Evolutionary conservation across 1,140 invertebrate species (phyloP).

Genomic region (Coenobita brevimanus): DNA sequence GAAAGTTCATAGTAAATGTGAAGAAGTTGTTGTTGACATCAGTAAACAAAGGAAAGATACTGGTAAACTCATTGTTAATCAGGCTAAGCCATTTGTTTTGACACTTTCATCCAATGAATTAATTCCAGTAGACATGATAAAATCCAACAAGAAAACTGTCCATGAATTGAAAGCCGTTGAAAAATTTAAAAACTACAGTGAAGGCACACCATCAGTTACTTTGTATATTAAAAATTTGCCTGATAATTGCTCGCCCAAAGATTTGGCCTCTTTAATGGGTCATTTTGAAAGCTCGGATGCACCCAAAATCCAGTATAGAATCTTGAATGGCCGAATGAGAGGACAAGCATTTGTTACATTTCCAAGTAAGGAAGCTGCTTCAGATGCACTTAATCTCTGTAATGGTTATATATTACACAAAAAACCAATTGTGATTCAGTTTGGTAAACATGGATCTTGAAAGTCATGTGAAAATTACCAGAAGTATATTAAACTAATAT

Average conservation of each 20-base stretch:
- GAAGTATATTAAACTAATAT: too few relatives aligned
- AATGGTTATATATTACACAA: constrained; percentile 62
- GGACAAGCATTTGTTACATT: constrained; percentile 68
- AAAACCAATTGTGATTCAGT: constrained; percentile 61
- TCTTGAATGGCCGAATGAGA: constrained; percentile 63
- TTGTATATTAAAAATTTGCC: constrained; percentile 65
- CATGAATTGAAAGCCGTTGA: constrained; percentile 31
- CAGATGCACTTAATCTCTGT: constrained; percentile 45
- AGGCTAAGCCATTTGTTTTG: constrained; percentile 43
- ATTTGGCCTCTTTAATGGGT: constrained; percentile 57
- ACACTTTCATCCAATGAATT: constrained; percentile 26
- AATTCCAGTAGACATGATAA: constrained; percentile 31
- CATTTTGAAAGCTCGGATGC: constrained; percentile 47
- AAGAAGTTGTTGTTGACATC: too few relatives aligned
- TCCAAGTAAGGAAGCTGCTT: constrained; percentile 21
- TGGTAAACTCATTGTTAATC: not conserved
- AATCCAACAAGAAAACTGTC: constrained; percentile 28
- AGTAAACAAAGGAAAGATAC: not conserved
- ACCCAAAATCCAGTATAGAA: constrained; percentile 52
- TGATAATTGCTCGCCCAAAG: constrained; percentile 15
- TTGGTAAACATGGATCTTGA: too few relatives aligned
- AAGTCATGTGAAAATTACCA: too few relatives aligned
- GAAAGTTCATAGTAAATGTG: too few relatives aligned
- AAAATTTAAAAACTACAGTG: constrained; percentile 53
- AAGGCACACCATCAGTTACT: constrained; percentile 51